phyloP scores from a whole-genome alignment of 2,888 invertebrate genomes.

The Gymnocheta viridis region DNA sequence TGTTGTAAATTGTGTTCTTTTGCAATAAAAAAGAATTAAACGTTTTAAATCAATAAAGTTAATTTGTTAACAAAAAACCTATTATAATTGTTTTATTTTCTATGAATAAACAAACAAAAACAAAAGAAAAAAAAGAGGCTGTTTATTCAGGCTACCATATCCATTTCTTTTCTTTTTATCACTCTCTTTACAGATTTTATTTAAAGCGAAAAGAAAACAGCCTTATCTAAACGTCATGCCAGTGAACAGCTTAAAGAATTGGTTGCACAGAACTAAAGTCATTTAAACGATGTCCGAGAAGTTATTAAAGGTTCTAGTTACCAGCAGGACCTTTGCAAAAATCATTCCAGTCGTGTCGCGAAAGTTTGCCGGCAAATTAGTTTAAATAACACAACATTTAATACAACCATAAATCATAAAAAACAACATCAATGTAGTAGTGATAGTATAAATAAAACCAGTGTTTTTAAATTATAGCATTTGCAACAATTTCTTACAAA shows the following conservation, averaged over 20 bases:
- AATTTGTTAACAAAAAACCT: constrained; percentile 4
- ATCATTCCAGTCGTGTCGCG: neutral
- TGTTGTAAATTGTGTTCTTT: constrained; percentile 59
- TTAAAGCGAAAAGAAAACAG: constrained; percentile 50
- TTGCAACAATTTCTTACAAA: constrained; percentile 40
- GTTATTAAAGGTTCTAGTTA: neutral
- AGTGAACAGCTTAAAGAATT: neutral
- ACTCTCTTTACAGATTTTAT: constrained; percentile 65
- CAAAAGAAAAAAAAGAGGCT: constrained; percentile 16
- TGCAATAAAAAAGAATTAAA: neutral
- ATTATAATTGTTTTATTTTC: constrained; percentile 44
- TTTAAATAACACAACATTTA: constrained; percentile 68
- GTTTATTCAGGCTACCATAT: constrained; percentile 49
- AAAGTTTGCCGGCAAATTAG: constrained; percentile 32
- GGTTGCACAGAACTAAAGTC: constrained; percentile 2
- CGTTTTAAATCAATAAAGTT: constrained; percentile 23
- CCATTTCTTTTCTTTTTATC: constrained; percentile 30
- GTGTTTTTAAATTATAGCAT: constrained; percentile 64
- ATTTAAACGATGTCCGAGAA: neutral
- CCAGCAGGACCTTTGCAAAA: neutral
- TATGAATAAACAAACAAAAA: neutral
- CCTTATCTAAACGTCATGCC: constrained; percentile 13
- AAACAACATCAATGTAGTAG: constrained; percentile 68
- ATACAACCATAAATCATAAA: constrained; percentile 61
- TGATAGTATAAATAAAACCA: constrained; percentile 57